Evolutionary conservation across 2,113 vertebrate genomes (phyloP), one percentile per base, ranked within the genome.

Genomic region (Pangasianodon gigas): DNA sequence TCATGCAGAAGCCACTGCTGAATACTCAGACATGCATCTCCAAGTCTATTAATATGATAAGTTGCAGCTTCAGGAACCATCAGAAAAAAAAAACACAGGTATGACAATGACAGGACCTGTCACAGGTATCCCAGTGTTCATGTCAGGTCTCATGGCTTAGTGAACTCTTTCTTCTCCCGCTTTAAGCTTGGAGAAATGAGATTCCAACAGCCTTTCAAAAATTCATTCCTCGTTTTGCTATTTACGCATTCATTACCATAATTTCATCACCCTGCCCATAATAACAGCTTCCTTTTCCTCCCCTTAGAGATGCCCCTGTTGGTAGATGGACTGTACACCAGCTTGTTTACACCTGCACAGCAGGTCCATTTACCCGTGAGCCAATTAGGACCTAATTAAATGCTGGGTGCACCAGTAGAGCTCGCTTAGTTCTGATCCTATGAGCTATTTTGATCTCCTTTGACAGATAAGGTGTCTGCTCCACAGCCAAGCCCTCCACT

Each of bases 381-480:
- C 92, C 91, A 91, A 92, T 93, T 93, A 92, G 89, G 80, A 79
- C 74, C 84, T 88, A 93, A 92, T 82, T 88, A 92, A 92, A 92
- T 56, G 69, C 67, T 86, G 75, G 58, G 75, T 89, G 84, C 71
- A 85, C 88, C 51, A 75, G 74, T 75, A 19, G 79, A 77, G 6
- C 84, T 86, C 52, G 67, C 71, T 54, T 67, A 87, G 65, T 87
- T 91, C 84, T 90, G 56, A 91, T 89, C 62, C 85, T 41, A 9
- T 60, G 60, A 71, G 82, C 51, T 84, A 90, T 89, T 90, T 92
- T 94, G 92, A 93, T 92, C 90, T 87, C 77, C 26, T 87, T 71
- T 92, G 92, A 93, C 90, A 91, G 91, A 92, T 92, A 91, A 92
- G 91, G 91, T 91, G 91, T 91, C 87, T 87, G 91, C 44, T 80